Conservation (phyloP, 2,888 invertebrate genomes). For the Cosmia trapezina region DNA sequence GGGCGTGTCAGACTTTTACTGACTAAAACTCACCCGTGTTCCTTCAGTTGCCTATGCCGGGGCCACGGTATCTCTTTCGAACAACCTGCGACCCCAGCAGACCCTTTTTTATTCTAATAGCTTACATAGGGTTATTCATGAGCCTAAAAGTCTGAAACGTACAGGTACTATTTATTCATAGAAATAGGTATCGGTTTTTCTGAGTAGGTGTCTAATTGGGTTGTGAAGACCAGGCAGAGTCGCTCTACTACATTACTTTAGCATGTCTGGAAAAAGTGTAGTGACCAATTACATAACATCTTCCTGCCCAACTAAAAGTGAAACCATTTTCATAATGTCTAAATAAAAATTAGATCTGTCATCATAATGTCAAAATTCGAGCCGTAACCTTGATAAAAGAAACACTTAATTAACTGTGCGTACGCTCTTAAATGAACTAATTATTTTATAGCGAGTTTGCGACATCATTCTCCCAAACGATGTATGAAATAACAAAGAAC, state of each 20-base stretch:
- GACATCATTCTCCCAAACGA: conserved; percentile 29
- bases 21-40: too few relatives aligned
- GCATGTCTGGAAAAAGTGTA: background rate
- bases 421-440: conserved; percentile 32
- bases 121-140: conserved; percentile 1
- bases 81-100: too few relatives aligned
- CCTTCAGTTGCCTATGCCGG: too few relatives aligned
- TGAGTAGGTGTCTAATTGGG: background rate
- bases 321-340: background rate
- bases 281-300: background rate
- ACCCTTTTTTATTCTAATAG: conserved; percentile 15
- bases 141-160: background rate
- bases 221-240: background rate
- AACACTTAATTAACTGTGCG: conserved; percentile 18
- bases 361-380: conserved; percentile 6
- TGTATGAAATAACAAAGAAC: conserved; percentile 24
- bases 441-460: conserved; percentile 33
- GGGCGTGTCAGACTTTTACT: too few relatives aligned
- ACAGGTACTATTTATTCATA: background rate
- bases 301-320: background rate
- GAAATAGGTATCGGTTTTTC: background rate
- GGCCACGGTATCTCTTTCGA: too few relatives aligned
- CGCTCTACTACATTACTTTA: background rate
- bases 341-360: background rate
- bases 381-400: background rate